Base-by-base conservation (phyloP, 1,140 invertebrate genomes). In the Drusus annulatus region DNA sequence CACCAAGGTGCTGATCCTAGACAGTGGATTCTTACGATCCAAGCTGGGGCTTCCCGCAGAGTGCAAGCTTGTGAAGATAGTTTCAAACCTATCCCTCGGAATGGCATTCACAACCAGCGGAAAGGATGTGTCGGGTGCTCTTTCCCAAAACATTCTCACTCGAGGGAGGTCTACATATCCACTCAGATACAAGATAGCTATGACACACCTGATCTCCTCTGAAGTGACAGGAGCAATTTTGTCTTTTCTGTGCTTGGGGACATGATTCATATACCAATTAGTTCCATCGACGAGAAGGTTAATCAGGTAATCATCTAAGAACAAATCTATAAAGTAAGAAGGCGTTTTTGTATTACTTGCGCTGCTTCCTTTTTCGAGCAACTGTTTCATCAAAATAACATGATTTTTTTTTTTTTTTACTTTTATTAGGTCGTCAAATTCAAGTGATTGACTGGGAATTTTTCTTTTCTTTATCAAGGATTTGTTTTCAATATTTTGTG, bases 71-170 rank as follows among this genome's bases (percentile, higher is more conserved):
- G 65, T 78, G 50, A 85, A 80, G 54, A 84, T 83, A 62, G 73
- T 84, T 81, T 84, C 79, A 76, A 85, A 85, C 71, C 80, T 68
- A 79, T 85, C 76, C 45, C 80, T 74, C 17, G 81, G 80, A 28
- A 85, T 81, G 51, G 81, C 78, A 69, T 79, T 36, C 25, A 68
- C 76, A 15, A 85, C 78, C 23, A 85, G 63, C 51, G 80, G 78
- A 81, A 85, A 84, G 2, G 80, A 80, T 7, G 81, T 78, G 60
- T 83, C 81, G 0, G 79, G 79, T n/a, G 81, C 76, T 73, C 79
- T 52, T 50, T 83, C 81, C 81, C 81, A 83, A 23, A 81, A 80
- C 81, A 83, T 83, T 81, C 81, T 60, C 10, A 80, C 74, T 23
- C 81, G 25, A 16, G 81, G 81, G 3, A 83, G 21, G 51, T 83